These are phyloP conservation scores for Graptemys geographica DNA, from an alignment of 2,797 vertebrate species.

Conservation along the genomic window DNA sequence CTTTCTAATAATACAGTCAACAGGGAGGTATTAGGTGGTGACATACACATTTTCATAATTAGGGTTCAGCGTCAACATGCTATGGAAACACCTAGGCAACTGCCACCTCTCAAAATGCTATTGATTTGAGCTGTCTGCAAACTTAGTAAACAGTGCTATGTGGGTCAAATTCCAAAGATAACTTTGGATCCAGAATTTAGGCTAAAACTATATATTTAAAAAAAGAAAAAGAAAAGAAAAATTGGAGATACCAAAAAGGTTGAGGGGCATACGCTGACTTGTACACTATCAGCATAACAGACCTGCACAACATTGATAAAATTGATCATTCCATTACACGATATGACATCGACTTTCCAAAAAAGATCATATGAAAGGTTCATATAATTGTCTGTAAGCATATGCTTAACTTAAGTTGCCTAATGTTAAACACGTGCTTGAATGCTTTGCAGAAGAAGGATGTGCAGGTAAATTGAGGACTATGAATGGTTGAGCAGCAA, in stretches of 20 bases:
- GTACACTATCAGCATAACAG: background rate
- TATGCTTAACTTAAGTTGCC: background rate
- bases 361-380: background rate
- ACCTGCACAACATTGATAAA: background rate
- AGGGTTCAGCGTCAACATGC: background rate
- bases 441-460: background rate
- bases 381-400: background rate
- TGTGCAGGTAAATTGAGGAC: background rate
- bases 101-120: background rate
- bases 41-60: background rate
- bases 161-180: background rate
- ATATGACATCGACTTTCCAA: background rate
- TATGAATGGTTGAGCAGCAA: background rate
- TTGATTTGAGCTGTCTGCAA: background rate
- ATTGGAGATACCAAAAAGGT: background rate
- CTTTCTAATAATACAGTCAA: background rate
- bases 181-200: background rate
- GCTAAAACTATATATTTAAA: background rate
- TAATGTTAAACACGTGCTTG: background rate
- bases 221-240: background rate
- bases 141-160: background rate
- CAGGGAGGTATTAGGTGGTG: background rate
- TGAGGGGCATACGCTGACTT: background rate
- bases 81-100: background rate
- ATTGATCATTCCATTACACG: background rate